Conservation (phyloP, 2,113 vertebrate genomes). For the Nothobranchius furzeri region DNA sequence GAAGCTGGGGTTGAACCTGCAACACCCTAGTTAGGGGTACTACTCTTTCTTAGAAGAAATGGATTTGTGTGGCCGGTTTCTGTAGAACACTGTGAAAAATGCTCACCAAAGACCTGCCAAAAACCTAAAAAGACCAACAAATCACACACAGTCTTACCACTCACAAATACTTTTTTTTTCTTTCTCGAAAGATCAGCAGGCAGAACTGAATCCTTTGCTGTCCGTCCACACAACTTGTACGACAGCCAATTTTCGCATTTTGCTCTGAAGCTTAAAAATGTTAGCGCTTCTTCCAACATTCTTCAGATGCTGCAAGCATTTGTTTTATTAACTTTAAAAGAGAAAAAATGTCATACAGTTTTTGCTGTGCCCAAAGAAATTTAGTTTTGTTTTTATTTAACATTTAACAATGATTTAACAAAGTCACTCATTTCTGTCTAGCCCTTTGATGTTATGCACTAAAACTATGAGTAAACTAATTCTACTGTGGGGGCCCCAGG, state of each 20-base stretch:
- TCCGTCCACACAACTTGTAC: slow-evolving; percentile 4
- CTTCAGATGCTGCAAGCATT: background rate
- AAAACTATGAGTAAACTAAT: background rate
- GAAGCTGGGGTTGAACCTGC: too few species aligned
- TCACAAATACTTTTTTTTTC: background rate
- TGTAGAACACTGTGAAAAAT: too few species aligned
- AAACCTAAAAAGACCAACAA: too few species aligned
- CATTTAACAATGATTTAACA: too few species aligned
- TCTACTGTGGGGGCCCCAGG: background rate
- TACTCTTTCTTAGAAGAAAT: too few species aligned
- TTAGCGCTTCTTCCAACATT: background rate
- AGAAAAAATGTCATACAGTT: too few species aligned
- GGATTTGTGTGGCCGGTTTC: too few species aligned
- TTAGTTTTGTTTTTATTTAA: background rate
- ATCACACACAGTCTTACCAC: background rate
- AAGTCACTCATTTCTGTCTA: background rate
- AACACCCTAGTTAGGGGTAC: too few species aligned
- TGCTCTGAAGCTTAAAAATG: background rate
- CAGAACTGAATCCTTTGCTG: background rate
- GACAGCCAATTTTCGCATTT: slow-evolving; percentile 6
- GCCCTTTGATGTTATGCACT: too few species aligned
- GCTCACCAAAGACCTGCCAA: too few species aligned
- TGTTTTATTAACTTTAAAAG: background rate
- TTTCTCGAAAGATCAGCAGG: background rate
- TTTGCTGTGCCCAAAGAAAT: background rate